Conservation (phyloP, 2,797 vertebrate genomes). For the Rhinogobio ventralis region DNA sequence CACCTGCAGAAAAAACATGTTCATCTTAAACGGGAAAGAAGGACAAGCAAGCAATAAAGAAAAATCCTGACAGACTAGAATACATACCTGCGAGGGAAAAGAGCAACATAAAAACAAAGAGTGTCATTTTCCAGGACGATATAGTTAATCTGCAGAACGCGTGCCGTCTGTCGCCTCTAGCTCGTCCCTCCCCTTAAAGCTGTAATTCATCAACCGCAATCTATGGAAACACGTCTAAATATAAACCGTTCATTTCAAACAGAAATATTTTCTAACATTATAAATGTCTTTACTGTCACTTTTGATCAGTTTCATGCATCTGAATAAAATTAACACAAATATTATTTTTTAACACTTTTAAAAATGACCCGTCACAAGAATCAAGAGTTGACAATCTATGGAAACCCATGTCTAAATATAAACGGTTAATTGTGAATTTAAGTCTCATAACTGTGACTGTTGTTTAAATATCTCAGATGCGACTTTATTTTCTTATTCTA, state of each 20-base stretch:
- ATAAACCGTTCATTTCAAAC: not conserved
- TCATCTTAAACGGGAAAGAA: not conserved
- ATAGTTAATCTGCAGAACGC: not conserved
- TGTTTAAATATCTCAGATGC: too few species aligned
- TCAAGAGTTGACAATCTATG: not conserved
- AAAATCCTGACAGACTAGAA: not conserved
- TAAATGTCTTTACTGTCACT: not conserved
- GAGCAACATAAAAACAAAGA: not conserved
- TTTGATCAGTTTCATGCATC: not conserved
- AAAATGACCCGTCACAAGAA: not conserved
- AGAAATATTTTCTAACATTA: not conserved
- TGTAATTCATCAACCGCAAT: not conserved
- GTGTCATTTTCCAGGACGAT: conserved; percentile 4
- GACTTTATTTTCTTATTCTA: not conserved
- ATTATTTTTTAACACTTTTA: not conserved
- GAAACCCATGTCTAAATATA: not conserved
- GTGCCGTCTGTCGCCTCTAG: too few species aligned
- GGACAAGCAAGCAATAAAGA: not conserved
- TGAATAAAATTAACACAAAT: not conserved
- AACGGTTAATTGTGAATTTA: too few species aligned
- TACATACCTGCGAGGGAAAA: not conserved
- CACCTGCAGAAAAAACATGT: not conserved
- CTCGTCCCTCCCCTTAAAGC: conserved; percentile 1
- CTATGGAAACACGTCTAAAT: not conserved
- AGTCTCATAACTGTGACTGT: too few species aligned